A percentile compares a stretch with the other conserved stretches of the same genome.
Conservation (phyloP, 2,888 invertebrate genomes). For the Lasioglossum zephyrum region DNA sequence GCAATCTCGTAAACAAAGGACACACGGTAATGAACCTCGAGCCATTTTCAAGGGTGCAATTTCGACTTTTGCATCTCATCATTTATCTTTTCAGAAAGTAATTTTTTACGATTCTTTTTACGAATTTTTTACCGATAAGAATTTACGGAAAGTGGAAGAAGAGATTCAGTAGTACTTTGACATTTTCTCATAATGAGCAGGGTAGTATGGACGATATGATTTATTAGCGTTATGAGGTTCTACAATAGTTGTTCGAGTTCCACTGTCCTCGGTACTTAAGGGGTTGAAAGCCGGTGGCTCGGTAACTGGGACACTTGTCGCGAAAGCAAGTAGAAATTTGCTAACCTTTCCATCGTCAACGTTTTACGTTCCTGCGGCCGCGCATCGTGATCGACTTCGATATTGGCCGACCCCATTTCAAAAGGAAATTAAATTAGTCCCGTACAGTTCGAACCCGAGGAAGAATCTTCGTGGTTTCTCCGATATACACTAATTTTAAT, state of each 20-base stretch:
- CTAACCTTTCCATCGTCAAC: neutral
- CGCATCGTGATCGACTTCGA: neutral
- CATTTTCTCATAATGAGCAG: neutral
- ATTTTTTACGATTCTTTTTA: too few species aligned
- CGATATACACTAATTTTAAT: slow-evolving; percentile 49
- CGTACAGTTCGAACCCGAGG: neutral
- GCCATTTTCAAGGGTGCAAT: too few species aligned
- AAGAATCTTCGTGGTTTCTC: slow-evolving; percentile 5
- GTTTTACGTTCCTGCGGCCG: neutral
- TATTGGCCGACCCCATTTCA: neutral
- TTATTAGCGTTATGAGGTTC: neutral
- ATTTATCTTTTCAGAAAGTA: too few species aligned
- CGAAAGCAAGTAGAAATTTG: neutral
- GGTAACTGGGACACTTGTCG: neutral
- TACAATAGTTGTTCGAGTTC: neutral
- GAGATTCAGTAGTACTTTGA: neutral
- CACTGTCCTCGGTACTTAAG: neutral
- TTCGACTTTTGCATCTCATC: too few species aligned
- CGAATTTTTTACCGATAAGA: too few species aligned
- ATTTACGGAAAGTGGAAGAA: neutral
- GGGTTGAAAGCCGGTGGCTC: neutral
- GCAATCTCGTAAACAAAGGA: too few species aligned
- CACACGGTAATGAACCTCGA: too few species aligned
- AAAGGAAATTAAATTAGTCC: neutral
- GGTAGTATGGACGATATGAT: neutral